Evolutionary conservation across 2,113 vertebrate species (phyloP).

Genomic region (Pseudolaguvia tuberculata): DNA sequence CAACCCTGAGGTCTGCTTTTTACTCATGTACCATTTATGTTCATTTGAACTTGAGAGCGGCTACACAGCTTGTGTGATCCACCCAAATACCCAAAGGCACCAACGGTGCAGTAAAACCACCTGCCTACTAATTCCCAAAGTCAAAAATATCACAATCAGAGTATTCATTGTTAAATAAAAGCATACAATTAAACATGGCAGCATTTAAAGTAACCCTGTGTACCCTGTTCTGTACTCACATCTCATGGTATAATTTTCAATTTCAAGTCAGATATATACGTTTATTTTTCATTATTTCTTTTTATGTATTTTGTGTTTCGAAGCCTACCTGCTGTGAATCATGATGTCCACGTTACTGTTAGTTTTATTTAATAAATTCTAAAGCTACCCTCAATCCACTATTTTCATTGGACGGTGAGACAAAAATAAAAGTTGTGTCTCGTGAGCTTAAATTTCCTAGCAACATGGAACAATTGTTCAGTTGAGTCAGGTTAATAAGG

Average conservation of each 20-base stretch:
- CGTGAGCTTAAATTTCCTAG: neutral
- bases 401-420: neutral
- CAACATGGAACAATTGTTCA: neutral
- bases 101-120: conserved; percentile 11
- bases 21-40: conserved; percentile 34
- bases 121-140: conserved; percentile 2
- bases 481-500: neutral
- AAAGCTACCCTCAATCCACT: neutral
- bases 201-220: neutral
- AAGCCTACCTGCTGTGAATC: conserved; percentile 21
- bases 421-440: neutral
- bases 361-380: neutral
- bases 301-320: too few relatives aligned
- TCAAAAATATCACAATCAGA: neutral
- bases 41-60: conserved; percentile 35
- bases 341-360: neutral
- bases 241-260: neutral
- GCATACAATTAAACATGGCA: too few relatives aligned
- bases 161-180: neutral
- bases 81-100: conserved; percentile 25
- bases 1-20: conserved; percentile 18
- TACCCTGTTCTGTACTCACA: neutral
- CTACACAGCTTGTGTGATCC: conserved; percentile 38
- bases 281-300: too few relatives aligned
- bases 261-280: neutral